Evolutionary conservation across 1,140 invertebrate genomes (phyloP).

Genomic region (Dufourea novaeangliae): DNA sequence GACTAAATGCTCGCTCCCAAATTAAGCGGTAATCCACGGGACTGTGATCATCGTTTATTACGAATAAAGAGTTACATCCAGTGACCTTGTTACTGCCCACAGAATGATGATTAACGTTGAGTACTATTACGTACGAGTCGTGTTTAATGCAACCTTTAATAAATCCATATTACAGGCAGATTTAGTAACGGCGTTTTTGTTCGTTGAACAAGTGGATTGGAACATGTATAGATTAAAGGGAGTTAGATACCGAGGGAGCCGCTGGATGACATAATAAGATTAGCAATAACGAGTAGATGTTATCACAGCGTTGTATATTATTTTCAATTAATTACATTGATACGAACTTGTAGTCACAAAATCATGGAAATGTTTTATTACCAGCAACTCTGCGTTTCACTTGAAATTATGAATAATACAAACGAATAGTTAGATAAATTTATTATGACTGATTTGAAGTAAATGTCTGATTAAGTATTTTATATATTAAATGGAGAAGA

Average conservation of each 20-base stretch:
- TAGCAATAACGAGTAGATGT: not conserved
- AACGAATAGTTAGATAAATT: too few species aligned
- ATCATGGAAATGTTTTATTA: too few species aligned
- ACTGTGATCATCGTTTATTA: constrained; percentile 59
- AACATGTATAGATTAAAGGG: not conserved
- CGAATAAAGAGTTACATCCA: constrained; percentile 70
- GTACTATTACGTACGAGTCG: constrained; percentile 56
- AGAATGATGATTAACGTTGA: constrained; percentile 60
- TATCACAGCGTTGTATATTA: not conserved
- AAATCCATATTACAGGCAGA: constrained; percentile 45
- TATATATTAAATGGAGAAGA: too few species aligned
- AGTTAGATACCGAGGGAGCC: not conserved
- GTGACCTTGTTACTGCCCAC: constrained; percentile 69
- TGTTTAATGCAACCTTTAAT: constrained; percentile 58
- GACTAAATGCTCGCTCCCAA: constrained; percentile 47
- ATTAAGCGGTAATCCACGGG: constrained; percentile 61
- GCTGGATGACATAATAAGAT: not conserved
- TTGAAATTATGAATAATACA: too few species aligned
- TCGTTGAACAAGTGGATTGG: not conserved
- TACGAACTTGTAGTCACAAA: too few species aligned
- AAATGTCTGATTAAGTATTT: too few species aligned
- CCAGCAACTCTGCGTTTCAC: too few species aligned
- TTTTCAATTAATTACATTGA: too few species aligned
- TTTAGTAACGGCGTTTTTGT: constrained; percentile 35
- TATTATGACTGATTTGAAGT: too few species aligned